These are phyloP conservation scores for Hippoglossus hippoglossus DNA, from an alignment of 2,797 vertebrate genomes.

Conservation along the genomic window DNA sequence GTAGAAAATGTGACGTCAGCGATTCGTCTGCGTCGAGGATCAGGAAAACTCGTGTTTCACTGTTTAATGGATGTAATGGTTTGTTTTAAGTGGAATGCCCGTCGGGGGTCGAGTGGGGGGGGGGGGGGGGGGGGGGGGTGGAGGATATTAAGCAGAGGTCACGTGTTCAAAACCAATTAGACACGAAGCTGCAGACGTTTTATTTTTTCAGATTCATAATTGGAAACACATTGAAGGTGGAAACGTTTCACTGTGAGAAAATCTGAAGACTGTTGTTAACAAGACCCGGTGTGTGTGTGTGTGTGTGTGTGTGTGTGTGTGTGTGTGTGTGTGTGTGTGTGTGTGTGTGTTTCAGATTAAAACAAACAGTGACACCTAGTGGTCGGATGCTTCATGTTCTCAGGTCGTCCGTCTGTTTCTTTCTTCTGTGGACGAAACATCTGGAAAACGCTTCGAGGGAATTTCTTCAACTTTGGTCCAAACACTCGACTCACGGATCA, in stretches of 20 bases:
- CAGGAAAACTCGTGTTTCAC: constrained; percentile 5
- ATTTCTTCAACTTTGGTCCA: no score
- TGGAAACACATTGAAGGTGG: constrained; percentile 73
- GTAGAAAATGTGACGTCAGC: neutral
- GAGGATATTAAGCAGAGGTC: constrained; percentile 70
- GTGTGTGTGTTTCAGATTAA: no score
- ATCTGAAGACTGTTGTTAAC: constrained; percentile 31
- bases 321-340: no score
- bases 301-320: neutral
- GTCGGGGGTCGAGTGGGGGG: constrained; percentile 16
- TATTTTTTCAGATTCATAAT: constrained; percentile 60
- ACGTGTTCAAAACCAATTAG: constrained; percentile 80
- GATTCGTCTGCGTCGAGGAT: neutral
- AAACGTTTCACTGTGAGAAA: constrained; percentile 70
- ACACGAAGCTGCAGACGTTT: constrained; percentile 46
- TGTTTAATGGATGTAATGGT: constrained; percentile 49
- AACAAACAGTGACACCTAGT: no score
- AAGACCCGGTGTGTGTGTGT: neutral
- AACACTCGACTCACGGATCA: no score
- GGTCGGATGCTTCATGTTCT: no score
- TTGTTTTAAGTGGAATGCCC: constrained; percentile 78
- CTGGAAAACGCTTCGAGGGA: no score
- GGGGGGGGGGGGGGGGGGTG: neutral
- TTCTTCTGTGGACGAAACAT: no score
- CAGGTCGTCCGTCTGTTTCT: no score